Evolutionary conservation across 2,888 invertebrate genomes (phyloP).

Genomic region (Halictus ligatus): DNA sequence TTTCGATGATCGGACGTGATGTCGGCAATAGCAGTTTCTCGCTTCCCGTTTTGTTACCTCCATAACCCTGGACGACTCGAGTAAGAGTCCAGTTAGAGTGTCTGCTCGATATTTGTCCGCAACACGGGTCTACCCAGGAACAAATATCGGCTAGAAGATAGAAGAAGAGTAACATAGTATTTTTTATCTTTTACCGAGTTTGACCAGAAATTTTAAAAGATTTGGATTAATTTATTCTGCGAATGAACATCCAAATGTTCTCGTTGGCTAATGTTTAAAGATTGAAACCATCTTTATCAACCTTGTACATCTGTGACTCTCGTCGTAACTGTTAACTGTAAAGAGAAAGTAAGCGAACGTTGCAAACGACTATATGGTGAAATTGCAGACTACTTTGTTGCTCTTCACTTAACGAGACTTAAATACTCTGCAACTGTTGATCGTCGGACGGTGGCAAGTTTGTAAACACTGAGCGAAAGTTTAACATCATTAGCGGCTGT

Average conservation of each 20-base stretch:
- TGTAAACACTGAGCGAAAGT: neutral
- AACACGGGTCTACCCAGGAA: too few relatives aligned
- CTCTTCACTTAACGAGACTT: neutral
- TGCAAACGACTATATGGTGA: neutral
- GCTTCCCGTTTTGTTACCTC: too few relatives aligned
- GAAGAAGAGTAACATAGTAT: too few relatives aligned
- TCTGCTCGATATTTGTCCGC: too few relatives aligned
- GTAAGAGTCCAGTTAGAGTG: too few relatives aligned
- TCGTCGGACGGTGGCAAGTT: neutral
- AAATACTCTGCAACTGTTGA: neutral
- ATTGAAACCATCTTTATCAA: neutral
- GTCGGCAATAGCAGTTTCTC: neutral
- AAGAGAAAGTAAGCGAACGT: neutral
- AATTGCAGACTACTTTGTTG: neutral
- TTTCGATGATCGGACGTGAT: neutral
- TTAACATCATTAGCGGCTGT: neutral
- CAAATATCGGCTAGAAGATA: too few relatives aligned
- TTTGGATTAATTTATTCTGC: too few relatives aligned
- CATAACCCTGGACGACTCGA: too few relatives aligned
- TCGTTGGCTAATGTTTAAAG: neutral
- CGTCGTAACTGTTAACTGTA: neutral
- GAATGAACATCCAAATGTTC: too few relatives aligned
- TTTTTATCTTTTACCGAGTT: too few relatives aligned
- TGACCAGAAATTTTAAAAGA: too few relatives aligned
- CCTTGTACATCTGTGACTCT: neutral